Conservation (phyloP, 2,113 vertebrate genomes). For the Eublepharis macularius region DNA sequence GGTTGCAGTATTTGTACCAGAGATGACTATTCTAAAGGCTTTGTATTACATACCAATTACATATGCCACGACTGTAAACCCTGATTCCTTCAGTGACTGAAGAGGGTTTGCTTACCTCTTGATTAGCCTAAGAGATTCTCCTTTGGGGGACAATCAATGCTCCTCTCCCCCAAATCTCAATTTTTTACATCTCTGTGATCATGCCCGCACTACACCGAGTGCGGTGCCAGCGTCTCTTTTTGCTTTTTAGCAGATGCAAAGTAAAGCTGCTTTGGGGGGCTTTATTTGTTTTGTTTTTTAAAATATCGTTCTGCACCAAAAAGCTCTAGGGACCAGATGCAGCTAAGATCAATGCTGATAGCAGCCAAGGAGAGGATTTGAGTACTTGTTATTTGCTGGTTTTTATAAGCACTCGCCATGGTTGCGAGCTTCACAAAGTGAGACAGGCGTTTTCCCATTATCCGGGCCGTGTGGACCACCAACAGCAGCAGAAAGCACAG, state of each 20-base stretch:
- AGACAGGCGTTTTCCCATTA: too few relatives aligned
- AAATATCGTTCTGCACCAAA: background rate
- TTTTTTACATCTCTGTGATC: background rate
- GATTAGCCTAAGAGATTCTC: too few relatives aligned
- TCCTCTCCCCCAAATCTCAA: background rate
- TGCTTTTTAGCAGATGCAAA: background rate
- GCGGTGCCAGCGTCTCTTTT: background rate
- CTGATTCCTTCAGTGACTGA: background rate
- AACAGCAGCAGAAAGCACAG: too few relatives aligned
- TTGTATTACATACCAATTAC: background rate
- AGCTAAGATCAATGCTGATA: background rate
- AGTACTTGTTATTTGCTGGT: background rate
- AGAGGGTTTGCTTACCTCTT: too few relatives aligned
- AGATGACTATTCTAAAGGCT: background rate
- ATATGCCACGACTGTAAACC: too few relatives aligned
- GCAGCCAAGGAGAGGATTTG: background rate
- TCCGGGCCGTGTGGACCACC: too few relatives aligned
- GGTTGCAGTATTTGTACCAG: too few relatives aligned
- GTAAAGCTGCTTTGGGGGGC: background rate
- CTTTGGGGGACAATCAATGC: background rate
- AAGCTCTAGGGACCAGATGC: background rate
- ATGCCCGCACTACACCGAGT: background rate
- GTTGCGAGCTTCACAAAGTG: too few relatives aligned
- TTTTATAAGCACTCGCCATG: background rate
- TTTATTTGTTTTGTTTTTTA: background rate